Conservation (phyloP, 2,113 vertebrate species). For the Actenoides hombroni region DNA sequence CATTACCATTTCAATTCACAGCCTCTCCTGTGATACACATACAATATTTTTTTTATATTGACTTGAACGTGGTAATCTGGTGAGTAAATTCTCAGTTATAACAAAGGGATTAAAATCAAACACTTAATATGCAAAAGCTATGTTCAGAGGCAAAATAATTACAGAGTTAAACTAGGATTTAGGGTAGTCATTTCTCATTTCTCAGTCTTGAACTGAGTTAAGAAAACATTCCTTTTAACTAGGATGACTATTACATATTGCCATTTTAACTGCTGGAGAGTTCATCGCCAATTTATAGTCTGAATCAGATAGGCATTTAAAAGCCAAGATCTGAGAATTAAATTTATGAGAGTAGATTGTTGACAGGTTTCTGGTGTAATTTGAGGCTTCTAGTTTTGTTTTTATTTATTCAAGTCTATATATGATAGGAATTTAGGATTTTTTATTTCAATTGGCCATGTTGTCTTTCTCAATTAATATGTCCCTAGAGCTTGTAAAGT, state of each 20-base stretch:
- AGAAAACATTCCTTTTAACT: not conserved
- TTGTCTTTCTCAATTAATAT: not conserved
- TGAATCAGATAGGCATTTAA: not conserved
- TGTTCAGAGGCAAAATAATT: not conserved
- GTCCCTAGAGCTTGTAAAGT: not conserved
- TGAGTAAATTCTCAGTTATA: not conserved
- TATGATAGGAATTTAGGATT: not conserved
- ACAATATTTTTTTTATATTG: slow-evolving; percentile 59
- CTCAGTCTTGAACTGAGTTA: not conserved
- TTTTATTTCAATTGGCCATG: not conserved
- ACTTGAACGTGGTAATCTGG: not conserved
- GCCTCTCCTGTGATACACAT: slow-evolving; percentile 29
- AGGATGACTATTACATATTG: not conserved
- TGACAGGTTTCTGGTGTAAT: not conserved
- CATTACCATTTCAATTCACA: slow-evolving; percentile 63
- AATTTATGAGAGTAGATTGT: not conserved
- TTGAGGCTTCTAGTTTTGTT: not conserved
- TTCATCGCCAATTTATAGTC: not conserved
- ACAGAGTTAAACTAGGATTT: not conserved
- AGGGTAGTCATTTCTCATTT: not conserved
- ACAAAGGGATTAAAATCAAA: slow-evolving; percentile 3
- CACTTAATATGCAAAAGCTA: not conserved
- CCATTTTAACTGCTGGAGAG: not conserved
- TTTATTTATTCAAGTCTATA: not conserved
- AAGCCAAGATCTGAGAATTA: not conserved